These are phyloP conservation scores for Mionectes macconnelli DNA, from an alignment of 2,113 vertebrate species.

Conservation along the genomic window DNA sequence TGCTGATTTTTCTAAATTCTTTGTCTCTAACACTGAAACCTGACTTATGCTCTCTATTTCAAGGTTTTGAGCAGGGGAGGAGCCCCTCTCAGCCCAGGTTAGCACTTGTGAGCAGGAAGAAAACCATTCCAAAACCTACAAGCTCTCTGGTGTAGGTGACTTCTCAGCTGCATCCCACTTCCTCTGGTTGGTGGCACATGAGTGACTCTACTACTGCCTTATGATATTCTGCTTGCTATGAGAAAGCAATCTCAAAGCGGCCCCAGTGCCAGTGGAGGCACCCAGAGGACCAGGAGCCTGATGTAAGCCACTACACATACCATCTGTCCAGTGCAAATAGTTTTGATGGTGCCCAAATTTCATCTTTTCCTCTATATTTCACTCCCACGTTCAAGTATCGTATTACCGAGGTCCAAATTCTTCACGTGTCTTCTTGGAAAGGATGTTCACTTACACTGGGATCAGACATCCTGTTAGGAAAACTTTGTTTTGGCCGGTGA, in stretches of 20 bases:
- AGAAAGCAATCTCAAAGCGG: neutral
- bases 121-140: neutral
- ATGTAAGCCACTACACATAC: too few relatives aligned
- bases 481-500: neutral
- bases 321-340: accelerated
- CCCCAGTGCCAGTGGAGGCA: neutral
- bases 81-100: neutral
- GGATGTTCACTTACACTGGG: neutral
- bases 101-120: neutral
- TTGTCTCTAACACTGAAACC: neutral
- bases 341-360: neutral
- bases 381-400: neutral
- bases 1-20: neutral
- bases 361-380: neutral
- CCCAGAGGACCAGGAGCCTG: neutral
- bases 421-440: neutral
- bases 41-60: neutral
- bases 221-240: neutral
- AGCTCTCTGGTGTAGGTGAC: neutral
- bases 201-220: neutral
- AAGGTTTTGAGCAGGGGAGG: neutral
- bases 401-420: neutral
- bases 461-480: neutral
- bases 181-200: accelerated
- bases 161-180: neutral